These are phyloP conservation scores for Hemibagrus guttatus DNA, from an alignment of 2,797 vertebrate genomes.

Conservation along the genomic window DNA sequence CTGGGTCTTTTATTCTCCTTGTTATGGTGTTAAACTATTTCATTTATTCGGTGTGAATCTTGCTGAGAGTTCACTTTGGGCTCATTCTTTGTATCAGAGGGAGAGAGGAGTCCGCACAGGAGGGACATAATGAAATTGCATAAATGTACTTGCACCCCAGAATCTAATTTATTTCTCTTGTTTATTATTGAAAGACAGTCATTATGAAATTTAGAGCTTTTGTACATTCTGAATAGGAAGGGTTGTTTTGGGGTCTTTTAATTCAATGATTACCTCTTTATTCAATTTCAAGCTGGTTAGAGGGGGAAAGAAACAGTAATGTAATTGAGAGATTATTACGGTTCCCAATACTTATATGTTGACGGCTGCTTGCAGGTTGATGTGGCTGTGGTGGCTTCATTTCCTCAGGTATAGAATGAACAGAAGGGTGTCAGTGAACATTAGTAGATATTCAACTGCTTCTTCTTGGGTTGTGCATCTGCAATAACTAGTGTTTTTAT, in stretches of 20 bases:
- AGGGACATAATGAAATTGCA: conserved; percentile 85
- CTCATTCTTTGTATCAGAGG: conserved; percentile 70
- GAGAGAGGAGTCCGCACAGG: conserved; percentile 79
- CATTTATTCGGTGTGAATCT: conserved; percentile 81
- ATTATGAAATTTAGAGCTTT: conserved; percentile 81
- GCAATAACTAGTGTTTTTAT: not conserved
- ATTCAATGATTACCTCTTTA: conserved; percentile 77
- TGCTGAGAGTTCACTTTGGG: conserved; percentile 80
- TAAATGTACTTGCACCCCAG: conserved; percentile 82
- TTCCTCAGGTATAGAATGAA: conserved; percentile 45
- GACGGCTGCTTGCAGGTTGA: conserved; percentile 44
- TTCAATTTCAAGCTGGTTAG: conserved; percentile 80
- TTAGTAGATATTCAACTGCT: not conserved
- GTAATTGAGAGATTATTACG: conserved; percentile 76
- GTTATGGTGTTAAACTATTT: conserved; percentile 84
- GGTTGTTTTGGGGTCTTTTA: conserved; percentile 73
- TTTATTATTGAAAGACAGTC: conserved; percentile 84
- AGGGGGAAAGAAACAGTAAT: conserved; percentile 67
- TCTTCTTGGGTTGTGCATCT: conserved; percentile 16
- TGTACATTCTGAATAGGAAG: conserved; percentile 75
- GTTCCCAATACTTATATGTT: conserved; percentile 54
- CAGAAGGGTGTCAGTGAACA: conserved; percentile 26
- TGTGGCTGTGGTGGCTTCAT: conserved; percentile 36
- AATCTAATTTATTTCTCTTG: conserved; percentile 87
- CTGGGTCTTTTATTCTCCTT: conserved; percentile 69